phyloP scores from a whole-genome alignment of 1,140 invertebrate genomes.

The Diorhabda carinulata region DNA sequence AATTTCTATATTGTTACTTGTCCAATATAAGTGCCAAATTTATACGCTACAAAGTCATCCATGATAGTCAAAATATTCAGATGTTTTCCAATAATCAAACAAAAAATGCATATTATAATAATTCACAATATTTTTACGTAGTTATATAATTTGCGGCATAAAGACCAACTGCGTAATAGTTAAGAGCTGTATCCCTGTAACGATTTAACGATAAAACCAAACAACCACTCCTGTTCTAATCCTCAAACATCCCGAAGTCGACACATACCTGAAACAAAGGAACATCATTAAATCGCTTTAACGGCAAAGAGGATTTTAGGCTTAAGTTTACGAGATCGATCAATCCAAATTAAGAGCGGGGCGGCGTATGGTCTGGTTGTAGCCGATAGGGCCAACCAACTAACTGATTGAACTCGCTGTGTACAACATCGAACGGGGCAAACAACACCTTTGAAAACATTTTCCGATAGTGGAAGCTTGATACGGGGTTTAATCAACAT shows the following conservation, averaged over 20 bases:
- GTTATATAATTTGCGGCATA: too few relatives aligned
- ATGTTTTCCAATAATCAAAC: too few relatives aligned
- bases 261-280: neutral
- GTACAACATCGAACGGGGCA: neutral
- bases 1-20: too few relatives aligned
- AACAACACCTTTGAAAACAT: neutral
- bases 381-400: neutral
- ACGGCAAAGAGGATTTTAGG: neutral
- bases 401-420: neutral
- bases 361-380: neutral
- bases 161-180: too few relatives aligned
- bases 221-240: neutral
- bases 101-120: too few relatives aligned
- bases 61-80: too few relatives aligned
- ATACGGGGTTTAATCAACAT: too few relatives aligned
- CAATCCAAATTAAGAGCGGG: neutral
- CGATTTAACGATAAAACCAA: neutral
- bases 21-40: too few relatives aligned
- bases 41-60: too few relatives aligned
- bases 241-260: neutral
- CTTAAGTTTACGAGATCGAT: slow-evolving; percentile 1
- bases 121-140: too few relatives aligned
- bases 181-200: too few relatives aligned
- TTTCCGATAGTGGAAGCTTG: too few relatives aligned
- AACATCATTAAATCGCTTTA: neutral